These are phyloP conservation scores for Paradisaea rubra DNA, from an alignment of 2,113 vertebrate species.

Conservation along the genomic window DNA sequence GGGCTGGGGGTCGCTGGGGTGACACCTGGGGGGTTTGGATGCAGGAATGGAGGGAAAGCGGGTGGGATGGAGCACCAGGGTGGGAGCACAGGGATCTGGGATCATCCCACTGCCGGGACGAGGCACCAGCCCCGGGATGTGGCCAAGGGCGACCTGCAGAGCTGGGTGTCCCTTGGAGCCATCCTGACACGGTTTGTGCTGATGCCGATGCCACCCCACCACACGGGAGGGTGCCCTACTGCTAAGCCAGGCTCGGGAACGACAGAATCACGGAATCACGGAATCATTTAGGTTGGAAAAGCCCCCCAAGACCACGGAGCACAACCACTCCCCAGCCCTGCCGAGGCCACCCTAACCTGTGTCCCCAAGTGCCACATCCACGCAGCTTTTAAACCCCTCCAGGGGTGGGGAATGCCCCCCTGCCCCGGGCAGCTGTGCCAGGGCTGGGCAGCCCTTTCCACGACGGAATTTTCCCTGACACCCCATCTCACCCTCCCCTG, in stretches of 20 bases:
- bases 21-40: background rate
- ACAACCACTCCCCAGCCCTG: background rate
- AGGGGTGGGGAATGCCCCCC: rapidly evolving
- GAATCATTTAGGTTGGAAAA: rapidly evolving
- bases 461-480: rapidly evolving
- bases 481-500: rapidly evolving
- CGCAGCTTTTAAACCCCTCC: rapidly evolving
- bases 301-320: background rate
- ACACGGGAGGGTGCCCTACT: rapidly evolving
- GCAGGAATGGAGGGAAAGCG: rapidly evolving
- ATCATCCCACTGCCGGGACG: background rate
- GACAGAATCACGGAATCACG: too few species aligned
- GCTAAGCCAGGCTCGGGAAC: background rate
- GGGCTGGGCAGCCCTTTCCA: background rate
- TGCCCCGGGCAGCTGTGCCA: background rate
- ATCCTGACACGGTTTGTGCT: rapidly evolving
- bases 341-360: rapidly evolving
- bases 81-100: background rate
- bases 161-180: background rate
- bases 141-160: background rate
- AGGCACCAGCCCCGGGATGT: background rate
- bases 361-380: background rate
- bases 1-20: background rate
- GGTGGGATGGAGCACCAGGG: background rate
- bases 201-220: background rate